Conservation (phyloP, 2,113 vertebrate species). For the Paraplagusia blochii region DNA sequence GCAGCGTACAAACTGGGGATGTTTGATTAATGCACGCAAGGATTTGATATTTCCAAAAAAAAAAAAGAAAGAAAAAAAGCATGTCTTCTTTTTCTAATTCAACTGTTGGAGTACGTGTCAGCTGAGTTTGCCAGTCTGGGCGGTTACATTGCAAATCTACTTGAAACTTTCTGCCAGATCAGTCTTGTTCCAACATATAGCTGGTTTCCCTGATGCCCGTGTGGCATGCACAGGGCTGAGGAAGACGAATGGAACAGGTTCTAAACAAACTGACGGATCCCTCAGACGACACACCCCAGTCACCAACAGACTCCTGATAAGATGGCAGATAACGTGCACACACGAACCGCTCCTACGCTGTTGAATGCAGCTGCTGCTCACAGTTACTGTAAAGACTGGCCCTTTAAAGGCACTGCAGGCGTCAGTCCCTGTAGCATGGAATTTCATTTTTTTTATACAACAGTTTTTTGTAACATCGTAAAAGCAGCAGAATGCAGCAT, state of each 20-base stretch:
- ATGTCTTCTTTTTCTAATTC: too few species aligned
- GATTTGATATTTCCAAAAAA: too few species aligned
- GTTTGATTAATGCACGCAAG: too few species aligned
- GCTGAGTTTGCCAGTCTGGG: not conserved
- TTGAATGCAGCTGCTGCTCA: not conserved
- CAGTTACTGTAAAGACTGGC: not conserved
- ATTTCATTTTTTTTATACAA: too few species aligned
- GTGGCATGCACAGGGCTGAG: constrained; percentile 6
- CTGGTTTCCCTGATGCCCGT: constrained; percentile 1
- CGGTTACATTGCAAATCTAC: not conserved
- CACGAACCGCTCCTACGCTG: constrained; percentile 10
- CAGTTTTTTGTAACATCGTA: too few species aligned
- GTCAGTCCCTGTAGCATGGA: too few species aligned
- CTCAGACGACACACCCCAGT: constrained; percentile 36
- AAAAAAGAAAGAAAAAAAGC: too few species aligned
- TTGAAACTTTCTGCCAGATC: constrained; percentile 1
- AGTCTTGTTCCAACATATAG: constrained; percentile 19
- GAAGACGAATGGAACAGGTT: constrained; percentile 20
- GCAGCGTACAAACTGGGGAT: too few species aligned
- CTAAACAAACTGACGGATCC: constrained; percentile 21
- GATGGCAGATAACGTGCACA: constrained; percentile 19
- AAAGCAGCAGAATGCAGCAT: too few species aligned
- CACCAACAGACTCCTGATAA: constrained; percentile 38
- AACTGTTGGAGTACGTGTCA: not conserved
- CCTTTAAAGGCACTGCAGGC: not conserved